These are phyloP conservation scores for Tokudaia muenninki DNA, from an alignment of 2,797 vertebrate genomes.

Conservation along the genomic window DNA sequence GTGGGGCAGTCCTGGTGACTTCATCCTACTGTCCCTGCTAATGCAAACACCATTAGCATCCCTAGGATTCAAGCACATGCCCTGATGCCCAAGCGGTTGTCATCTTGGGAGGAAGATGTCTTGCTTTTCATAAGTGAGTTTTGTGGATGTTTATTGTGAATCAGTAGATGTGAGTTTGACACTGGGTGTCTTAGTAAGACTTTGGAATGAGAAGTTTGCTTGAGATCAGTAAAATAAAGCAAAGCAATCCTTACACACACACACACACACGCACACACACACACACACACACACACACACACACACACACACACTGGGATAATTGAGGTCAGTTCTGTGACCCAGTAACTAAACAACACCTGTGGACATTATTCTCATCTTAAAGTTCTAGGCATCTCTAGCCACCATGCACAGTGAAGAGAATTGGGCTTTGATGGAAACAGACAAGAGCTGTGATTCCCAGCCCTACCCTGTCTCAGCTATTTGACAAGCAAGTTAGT, in stretches of 20 bases:
- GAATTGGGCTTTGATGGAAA: background rate
- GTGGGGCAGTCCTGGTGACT: background rate
- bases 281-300: background rate
- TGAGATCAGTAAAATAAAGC: background rate
- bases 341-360: background rate
- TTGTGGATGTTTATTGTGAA: constrained; percentile 17
- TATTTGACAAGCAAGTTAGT: constrained; percentile 1
- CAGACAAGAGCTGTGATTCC: background rate
- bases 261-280: background rate
- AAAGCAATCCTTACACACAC: background rate
- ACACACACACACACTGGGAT: background rate
- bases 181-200: background rate
- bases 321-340: background rate
- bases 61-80: constrained; percentile 42
- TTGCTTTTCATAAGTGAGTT: constrained; percentile 6
- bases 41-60: background rate
- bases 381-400: background rate
- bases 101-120: background rate
- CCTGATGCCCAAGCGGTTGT: background rate
- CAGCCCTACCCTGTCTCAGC: background rate
- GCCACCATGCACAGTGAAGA: background rate
- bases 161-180: background rate
- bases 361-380: background rate
- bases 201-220: background rate
- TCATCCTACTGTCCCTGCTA: background rate